Conservation (phyloP, 2,113 vertebrate genomes). For the Amblyornis subalaris region DNA sequence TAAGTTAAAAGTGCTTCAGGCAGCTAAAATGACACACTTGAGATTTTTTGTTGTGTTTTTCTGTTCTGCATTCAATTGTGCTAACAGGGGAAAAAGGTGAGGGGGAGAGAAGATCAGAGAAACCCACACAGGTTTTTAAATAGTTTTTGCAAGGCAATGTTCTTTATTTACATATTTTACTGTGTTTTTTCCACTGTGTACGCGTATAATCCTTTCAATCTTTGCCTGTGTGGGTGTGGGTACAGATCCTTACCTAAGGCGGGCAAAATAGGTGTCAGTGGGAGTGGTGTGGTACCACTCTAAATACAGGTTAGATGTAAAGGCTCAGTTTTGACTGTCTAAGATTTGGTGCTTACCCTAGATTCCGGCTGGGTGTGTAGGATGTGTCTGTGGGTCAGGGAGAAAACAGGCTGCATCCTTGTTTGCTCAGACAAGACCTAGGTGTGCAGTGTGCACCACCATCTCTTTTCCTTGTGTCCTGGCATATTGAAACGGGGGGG, state of each 20-base stretch:
- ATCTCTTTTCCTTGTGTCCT: background rate
- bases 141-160: constrained; percentile 1
- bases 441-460: accelerated
- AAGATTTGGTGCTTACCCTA: background rate
- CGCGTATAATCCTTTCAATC: background rate
- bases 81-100: background rate
- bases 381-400: background rate
- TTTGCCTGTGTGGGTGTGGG: background rate
- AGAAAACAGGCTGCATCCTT: background rate
- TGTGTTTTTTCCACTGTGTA: background rate
- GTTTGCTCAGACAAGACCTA: background rate
- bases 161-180: background rate
- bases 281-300: background rate
- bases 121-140: constrained; percentile 35
- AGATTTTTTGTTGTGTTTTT: background rate
- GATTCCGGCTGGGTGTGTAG: background rate
- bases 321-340: background rate
- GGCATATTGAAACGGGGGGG: accelerated
- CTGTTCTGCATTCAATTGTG: background rate
- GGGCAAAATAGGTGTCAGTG: background rate
- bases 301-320: background rate
- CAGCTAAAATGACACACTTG: constrained; percentile 14
- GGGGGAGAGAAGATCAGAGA: constrained; percentile 23
- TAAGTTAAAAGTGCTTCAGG: constrained; percentile 38
- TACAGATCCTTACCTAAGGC: background rate